Evolutionary conservation across 2,113 vertebrate species (phyloP), one percentile per base, ranked within the genome.

Genomic region (Calonectris borealis): DNA sequence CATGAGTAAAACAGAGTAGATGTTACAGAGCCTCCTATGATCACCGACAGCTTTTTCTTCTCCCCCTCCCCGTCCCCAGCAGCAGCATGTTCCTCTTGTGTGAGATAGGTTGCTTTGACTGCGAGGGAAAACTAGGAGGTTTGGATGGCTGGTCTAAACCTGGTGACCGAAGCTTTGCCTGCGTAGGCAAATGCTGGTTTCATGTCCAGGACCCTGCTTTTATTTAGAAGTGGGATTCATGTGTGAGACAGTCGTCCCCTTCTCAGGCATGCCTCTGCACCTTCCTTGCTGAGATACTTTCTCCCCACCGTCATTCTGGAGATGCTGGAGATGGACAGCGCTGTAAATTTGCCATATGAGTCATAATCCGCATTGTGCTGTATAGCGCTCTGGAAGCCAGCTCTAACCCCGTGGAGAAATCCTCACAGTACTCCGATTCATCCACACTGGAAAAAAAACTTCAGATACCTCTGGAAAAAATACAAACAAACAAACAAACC

Each of bases 1-100:
- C 0, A 0, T 0, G 0, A 75, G 7, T 49, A 8, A 82, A 81
- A 51, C 15, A 58, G 32, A 52, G 14, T 25, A 70, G 60, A 64
- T 79, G n/a, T 52, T 68, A 49, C 27, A 61, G 55, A 73, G 40
- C 34, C 17, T 96, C 51, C 17, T 26, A 4, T 0, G 1, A 46
- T 38, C 31, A 69, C 20, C 5, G 13, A 31, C 24, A 88, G 52
- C 49, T 89, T 80, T 54, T 51, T 29, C 16, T 60, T 92, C n/a
- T 62, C 6, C 6, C 9, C 10, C 18, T 19, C 1, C 3, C 14
- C 10, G 3, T 46, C 42, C 29, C 36, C 31, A 91, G 64, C 31
- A 84, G 29, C 34, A 82, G 21, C 6, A 12, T 40, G 7, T 26
- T 86, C n/a, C 11, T 64, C 20, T 69, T 71, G 27, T 31, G 22